Evolutionary conservation across 2,113 vertebrate species (phyloP), one percentile per base, ranked within the genome.

Genomic region (Alaudala cheleensis): DNA sequence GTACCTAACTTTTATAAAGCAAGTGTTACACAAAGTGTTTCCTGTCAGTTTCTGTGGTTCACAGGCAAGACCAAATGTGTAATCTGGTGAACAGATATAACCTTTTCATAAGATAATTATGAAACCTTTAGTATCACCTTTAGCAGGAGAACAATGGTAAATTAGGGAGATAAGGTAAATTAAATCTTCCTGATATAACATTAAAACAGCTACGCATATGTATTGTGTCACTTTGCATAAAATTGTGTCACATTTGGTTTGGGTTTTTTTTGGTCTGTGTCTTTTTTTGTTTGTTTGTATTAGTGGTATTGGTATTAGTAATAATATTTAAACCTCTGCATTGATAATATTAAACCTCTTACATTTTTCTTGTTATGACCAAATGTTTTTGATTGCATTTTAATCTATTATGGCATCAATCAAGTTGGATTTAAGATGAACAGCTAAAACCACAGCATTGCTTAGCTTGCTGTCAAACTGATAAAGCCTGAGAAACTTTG

Each of bases 371-470:
- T 45, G 4, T 58, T 69, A 33, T 11, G 16, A 42, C 15, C 18
- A 44, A 51, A 66, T 28, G 3, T 1, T 47, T 87, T 42, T 67
- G 0, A 50, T 45, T 14, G 12, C 5, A 20, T 95, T 79, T 82
- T 40, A 33, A 34, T 67, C 29, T 39, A 9, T 73, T 39, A 11
- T 78, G 22, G 24, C 22, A 54, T 74, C 14, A 65, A 1, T 18
- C 40, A 37, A 45, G 4, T 31, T 34, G 22, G 14, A 60, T 86
- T 86, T 74, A 50, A 78, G 39, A 44, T 34, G 24, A 81, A 82
- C 17, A 86, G 16, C 50, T 0, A 77, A 62, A 56, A 53, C 2
- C 0, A 1, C 10, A 57, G 6, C 14, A 31, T 66, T 57, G 5
- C 9, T 84, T 51, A 84, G 2, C 28, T 78, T 88, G 9, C 25